A percentile compares a stretch with the other conserved stretches of the same genome.
Conservation (phyloP, 2,797 vertebrate species). For the Rhinella marina region DNA sequence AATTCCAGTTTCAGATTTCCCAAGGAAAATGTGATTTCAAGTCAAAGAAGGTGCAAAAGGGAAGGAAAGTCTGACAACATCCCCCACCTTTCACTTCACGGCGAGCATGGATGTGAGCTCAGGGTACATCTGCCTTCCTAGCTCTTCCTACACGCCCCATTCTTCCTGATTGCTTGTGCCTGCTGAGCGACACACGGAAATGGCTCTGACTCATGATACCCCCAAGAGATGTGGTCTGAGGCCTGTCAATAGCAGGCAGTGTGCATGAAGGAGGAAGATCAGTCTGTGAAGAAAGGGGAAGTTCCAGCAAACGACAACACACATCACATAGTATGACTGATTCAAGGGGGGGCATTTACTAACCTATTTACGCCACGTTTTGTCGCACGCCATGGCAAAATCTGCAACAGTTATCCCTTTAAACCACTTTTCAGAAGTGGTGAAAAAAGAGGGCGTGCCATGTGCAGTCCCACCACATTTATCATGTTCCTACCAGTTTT, state of each 20-base stretch:
- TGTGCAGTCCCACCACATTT: no score
- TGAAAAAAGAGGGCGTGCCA: no score
- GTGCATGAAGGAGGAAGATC: neutral
- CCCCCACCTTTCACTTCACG: neutral
- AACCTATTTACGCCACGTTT: no score
- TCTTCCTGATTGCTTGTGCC: conserved; percentile 14
- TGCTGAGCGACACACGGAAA: conserved; percentile 30
- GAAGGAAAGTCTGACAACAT: neutral
- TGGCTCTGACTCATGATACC: conserved; percentile 11
- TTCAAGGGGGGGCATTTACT: neutral
- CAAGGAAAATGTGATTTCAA: neutral
- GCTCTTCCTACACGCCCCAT: conserved; percentile 3
- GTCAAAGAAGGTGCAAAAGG: neutral
- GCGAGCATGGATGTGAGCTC: neutral
- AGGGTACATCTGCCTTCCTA: neutral
- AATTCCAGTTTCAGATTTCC: neutral
- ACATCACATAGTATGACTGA: neutral
- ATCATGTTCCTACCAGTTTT: no score
- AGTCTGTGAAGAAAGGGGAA: neutral
- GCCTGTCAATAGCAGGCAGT: neutral
- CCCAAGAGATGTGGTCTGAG: conserved; percentile 4
- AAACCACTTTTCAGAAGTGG: no score
- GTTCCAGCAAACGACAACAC: neutral
- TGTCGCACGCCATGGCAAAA: no score
- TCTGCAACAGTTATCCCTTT: no score